phyloP scores from a whole-genome alignment of 2,797 vertebrate species.

The Sebastes taczanowskii region DNA sequence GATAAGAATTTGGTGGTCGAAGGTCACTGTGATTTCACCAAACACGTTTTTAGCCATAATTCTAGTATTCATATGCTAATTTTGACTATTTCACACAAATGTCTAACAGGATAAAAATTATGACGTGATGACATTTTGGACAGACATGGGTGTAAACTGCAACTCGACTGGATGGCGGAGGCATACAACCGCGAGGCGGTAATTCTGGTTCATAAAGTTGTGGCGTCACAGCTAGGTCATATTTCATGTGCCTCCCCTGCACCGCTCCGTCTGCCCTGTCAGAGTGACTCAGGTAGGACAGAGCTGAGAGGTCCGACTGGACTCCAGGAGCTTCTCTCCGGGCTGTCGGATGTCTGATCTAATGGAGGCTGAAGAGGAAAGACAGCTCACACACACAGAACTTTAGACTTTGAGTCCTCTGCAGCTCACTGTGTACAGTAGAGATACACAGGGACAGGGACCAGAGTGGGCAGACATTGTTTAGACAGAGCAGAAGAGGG shows the following conservation, averaged over 20 bases:
- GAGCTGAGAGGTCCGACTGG: conserved; percentile 47
- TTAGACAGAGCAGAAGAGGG: conserved; percentile 5
- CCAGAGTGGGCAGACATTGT: conserved; percentile 17
- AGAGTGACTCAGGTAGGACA: conserved; percentile 55
- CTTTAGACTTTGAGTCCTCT: conserved; percentile 10
- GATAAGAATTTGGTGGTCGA: neutral
- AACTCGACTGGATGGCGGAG: too few relatives aligned
- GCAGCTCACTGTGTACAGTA: conserved; percentile 20
- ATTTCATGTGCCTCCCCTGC: conserved; percentile 21
- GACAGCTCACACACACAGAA: conserved; percentile 22
- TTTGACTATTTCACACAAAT: neutral
- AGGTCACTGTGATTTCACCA: accelerated
- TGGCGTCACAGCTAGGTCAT: conserved; percentile 5
- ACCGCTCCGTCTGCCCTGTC: conserved; percentile 46
- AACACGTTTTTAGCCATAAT: neutral
- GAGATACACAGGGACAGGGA: conserved; percentile 13
- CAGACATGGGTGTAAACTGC: neutral
- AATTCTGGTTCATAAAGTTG: neutral
- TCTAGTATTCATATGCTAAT: neutral
- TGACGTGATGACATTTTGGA: neutral
- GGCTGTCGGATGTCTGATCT: conserved; percentile 63
- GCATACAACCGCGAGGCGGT: neutral
- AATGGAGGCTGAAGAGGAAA: conserved; percentile 61
- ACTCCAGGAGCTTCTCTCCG: conserved; percentile 57
- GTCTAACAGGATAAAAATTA: neutral